phyloP scores from a whole-genome alignment of 2,113 vertebrate species.

The Pheucticus melanocephalus region DNA sequence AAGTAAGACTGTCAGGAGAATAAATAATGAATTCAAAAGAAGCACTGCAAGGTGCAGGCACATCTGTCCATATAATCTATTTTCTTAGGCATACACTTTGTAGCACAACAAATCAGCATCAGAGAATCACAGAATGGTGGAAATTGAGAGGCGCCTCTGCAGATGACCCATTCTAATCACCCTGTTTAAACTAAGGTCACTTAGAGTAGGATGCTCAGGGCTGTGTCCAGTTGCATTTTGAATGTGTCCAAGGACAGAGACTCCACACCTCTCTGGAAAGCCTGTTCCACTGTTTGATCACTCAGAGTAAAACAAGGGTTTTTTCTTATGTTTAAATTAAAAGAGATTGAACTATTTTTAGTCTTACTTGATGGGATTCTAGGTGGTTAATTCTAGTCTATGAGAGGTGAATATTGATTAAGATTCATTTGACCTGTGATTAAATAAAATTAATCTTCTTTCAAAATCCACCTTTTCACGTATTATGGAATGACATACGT shows the following conservation, averaged over 20 bases:
- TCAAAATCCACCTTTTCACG: not conserved
- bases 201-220: not conserved
- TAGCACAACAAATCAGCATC: not conserved
- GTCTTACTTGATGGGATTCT: not conserved
- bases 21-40: not conserved
- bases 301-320: not conserved
- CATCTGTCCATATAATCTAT: not conserved
- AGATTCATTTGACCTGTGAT: not conserved
- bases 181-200: not conserved
- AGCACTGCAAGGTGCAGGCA: not conserved
- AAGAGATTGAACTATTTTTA: not conserved
- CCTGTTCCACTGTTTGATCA: not conserved
- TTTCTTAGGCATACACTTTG: not conserved
- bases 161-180: not conserved
- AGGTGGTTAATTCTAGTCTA: not conserved
- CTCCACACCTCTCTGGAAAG: not conserved
- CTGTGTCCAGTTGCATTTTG: not conserved
- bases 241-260: not conserved
- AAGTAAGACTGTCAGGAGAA: not conserved
- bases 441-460: not conserved
- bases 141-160: not conserved
- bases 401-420: not conserved
- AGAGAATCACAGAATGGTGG: not conserved
- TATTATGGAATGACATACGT: not conserved
- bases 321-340: not conserved